Evolutionary conservation across 2,888 invertebrate species (phyloP).

Genomic region (Tetheella fluctuosa): DNA sequence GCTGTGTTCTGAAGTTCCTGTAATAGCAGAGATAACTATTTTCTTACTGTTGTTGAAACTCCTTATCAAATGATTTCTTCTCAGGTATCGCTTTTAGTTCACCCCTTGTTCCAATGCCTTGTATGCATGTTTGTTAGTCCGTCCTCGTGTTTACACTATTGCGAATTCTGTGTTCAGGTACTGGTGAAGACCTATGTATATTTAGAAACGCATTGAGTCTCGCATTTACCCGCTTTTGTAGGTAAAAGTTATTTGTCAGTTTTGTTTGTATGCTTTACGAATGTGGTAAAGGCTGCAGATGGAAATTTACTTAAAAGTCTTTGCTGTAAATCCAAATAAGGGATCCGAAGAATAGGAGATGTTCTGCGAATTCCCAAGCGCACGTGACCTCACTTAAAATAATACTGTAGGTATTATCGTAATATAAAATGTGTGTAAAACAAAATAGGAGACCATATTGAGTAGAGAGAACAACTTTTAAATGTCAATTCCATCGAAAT

Average conservation of each 20-base stretch:
- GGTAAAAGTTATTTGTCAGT: conserved; percentile 38
- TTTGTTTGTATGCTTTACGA: conserved; percentile 23
- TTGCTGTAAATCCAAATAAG: conserved; percentile 1
- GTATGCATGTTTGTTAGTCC: conserved; percentile 4
- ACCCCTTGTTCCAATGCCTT: background rate
- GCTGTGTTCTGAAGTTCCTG: too few species aligned
- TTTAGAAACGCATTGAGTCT: conserved; percentile 59
- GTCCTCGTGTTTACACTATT: conserved; percentile 43
- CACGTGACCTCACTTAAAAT: background rate
- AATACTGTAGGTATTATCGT: background rate
- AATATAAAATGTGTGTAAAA: background rate
- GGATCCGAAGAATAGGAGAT: conserved; percentile 3
- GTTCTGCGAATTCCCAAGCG: background rate
- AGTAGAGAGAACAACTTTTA: conserved; percentile 12
- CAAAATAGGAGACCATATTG: background rate
- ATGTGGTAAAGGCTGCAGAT: conserved; percentile 8
- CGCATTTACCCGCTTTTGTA: conserved; percentile 34
- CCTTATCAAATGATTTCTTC: too few species aligned
- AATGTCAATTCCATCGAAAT: conserved; percentile 29
- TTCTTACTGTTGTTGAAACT: too few species aligned
- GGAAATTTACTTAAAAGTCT: conserved; percentile 12
- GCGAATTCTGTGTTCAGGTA: conserved; percentile 44
- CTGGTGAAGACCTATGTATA: conserved; percentile 41
- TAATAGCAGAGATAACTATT: too few species aligned
- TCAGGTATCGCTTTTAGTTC: background rate